phyloP scores from a whole-genome alignment of 2,888 invertebrate species.

The Agrochola litura region DNA sequence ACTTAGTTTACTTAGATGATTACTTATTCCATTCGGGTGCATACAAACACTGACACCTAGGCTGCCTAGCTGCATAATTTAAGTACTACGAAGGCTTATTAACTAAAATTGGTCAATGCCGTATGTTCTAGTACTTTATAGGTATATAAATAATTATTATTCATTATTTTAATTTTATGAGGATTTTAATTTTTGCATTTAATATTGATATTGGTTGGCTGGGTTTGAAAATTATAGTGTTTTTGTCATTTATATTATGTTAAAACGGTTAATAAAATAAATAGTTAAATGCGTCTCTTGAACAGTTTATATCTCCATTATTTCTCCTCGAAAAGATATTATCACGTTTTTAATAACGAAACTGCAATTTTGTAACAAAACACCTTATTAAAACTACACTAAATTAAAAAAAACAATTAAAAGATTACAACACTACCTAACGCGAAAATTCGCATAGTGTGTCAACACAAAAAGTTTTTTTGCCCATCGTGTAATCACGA shows the following conservation, averaged over 20 bases:
- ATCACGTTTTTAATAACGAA: slow-evolving; percentile 23
- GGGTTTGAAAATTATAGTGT: background rate
- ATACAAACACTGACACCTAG: slow-evolving; percentile 50
- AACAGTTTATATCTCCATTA: background rate
- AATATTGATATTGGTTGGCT: background rate
- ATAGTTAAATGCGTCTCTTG: background rate
- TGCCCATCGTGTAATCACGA: slow-evolving; percentile 76
- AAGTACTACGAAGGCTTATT: slow-evolving; percentile 60
- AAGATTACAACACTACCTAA: slow-evolving; percentile 50
- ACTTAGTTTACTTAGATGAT: slow-evolving; percentile 63
- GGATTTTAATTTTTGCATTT: slow-evolving; percentile 13
- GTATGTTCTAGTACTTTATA: slow-evolving; percentile 65
- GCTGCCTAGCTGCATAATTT: slow-evolving; percentile 68
- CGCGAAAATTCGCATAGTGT: slow-evolving; percentile 80
- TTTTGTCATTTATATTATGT: slow-evolving; percentile 1
- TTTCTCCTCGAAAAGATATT: background rate
- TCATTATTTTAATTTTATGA: slow-evolving; percentile 44
- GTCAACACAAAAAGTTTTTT: slow-evolving; percentile 80
- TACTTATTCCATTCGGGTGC: slow-evolving; percentile 69
- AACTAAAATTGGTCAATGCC: slow-evolving; percentile 78
- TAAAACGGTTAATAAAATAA: background rate
- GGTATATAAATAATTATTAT: slow-evolving; percentile 57
- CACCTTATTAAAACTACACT: slow-evolving; percentile 14
- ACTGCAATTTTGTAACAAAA: slow-evolving; percentile 25
- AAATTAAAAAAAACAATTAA: slow-evolving; percentile 57